Percentiles rank a stretch among this genome's conserved stretches.
phyloP scores from a whole-genome alignment of 2,888 invertebrate species.

The Volucella inflata region DNA sequence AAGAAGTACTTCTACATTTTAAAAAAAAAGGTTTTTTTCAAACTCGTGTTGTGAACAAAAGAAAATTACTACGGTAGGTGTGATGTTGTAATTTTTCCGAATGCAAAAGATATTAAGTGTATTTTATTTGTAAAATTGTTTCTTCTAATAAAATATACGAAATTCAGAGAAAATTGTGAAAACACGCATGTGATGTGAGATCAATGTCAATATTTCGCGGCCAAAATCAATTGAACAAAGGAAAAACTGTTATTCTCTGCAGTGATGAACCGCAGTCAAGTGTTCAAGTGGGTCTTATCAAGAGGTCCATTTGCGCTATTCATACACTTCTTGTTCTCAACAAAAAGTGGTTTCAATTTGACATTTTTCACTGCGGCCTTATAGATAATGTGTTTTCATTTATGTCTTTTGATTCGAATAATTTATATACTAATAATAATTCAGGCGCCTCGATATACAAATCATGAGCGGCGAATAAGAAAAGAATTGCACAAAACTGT shows the following conservation, averaged over 20 bases:
- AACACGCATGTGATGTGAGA: slow-evolving; percentile 11
- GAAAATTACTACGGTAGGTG: slow-evolving; percentile 49
- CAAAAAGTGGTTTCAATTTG: slow-evolving; percentile 36
- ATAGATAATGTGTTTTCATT: slow-evolving; percentile 52
- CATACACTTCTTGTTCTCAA: slow-evolving; percentile 12
- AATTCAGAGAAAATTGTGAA: slow-evolving; percentile 4
- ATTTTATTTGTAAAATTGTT: slow-evolving; percentile 12
- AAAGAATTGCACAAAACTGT: slow-evolving; percentile 49
- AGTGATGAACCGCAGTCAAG: neutral
- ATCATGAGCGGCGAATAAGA: neutral
- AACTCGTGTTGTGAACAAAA: slow-evolving; percentile 6
- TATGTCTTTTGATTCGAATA: slow-evolving; percentile 41
- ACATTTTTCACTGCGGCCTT: slow-evolving; percentile 46
- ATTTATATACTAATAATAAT: slow-evolving; percentile 41
- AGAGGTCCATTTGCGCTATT: slow-evolving; percentile 29
- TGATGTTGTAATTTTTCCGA: slow-evolving; percentile 5
- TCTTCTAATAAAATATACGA: neutral
- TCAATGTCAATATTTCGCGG: slow-evolving; percentile 29
- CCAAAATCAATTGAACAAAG: slow-evolving; percentile 43
- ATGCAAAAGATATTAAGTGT: neutral
- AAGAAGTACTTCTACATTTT: neutral
- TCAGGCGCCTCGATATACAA: slow-evolving; percentile 51
- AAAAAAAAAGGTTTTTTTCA: slow-evolving; percentile 6
- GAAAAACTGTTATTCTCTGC: slow-evolving; percentile 4
- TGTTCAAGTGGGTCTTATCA: slow-evolving; percentile 39